A percentile compares a stretch with the other conserved stretches of the same genome.
phyloP scores from a whole-genome alignment of 1,140 invertebrate genomes.

The Panulirus ornatus region DNA sequence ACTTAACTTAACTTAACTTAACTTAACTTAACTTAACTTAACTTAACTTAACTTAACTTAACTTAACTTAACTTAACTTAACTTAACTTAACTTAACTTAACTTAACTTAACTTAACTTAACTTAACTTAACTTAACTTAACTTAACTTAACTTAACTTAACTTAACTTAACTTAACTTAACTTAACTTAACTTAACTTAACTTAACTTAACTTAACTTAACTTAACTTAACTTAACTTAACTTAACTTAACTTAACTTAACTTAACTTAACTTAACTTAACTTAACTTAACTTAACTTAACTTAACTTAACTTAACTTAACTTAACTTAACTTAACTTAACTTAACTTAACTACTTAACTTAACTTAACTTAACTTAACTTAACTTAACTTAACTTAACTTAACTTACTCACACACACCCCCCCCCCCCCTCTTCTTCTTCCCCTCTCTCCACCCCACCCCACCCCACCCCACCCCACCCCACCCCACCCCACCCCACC shows the following conservation, averaged over 20 bases:
- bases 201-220: conserved; percentile 10
- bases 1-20: conserved; percentile 23
- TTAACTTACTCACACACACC: not conserved
- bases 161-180: conserved; percentile 22
- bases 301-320: conserved; percentile 8
- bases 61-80: conserved; percentile 8
- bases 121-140: conserved; percentile 26
- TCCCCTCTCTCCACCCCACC: not conserved
- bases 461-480: not conserved
- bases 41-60: conserved; percentile 18
- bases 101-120: conserved; percentile 15
- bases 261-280: conserved; percentile 15
- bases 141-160: conserved; percentile 15
- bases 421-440: too few relatives aligned
- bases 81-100: conserved; percentile 12
- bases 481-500: too few relatives aligned
- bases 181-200: conserved; percentile 2
- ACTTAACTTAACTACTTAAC: conserved; percentile 20
- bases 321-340: conserved; percentile 19
- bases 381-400: conserved; percentile 5
- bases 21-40: conserved; percentile 9
- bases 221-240: conserved; percentile 5
- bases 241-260: conserved; percentile 19
- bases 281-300: conserved; percentile 11
- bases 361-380: conserved; percentile 15